Conservation (phyloP, 2,113 vertebrate genomes). For the Thymallus thymallus region DNA sequence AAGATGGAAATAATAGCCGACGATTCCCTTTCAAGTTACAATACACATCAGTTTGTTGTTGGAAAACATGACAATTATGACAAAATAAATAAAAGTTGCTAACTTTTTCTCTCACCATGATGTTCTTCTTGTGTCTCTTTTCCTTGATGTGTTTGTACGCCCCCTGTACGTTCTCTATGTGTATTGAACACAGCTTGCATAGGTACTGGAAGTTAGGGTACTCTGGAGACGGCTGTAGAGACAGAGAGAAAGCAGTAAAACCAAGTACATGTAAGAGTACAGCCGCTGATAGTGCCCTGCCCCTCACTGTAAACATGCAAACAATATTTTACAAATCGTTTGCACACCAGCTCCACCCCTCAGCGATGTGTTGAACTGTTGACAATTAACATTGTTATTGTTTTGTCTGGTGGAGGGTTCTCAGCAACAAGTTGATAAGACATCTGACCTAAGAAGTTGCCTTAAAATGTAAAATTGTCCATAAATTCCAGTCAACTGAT, state of each 20-base stretch:
- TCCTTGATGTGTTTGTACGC: constrained; percentile 99
- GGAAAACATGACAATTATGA: too few relatives aligned
- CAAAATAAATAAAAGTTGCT: background rate
- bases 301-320: constrained; percentile 5
- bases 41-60: too few relatives aligned
- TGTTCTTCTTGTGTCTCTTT: constrained; percentile 98
- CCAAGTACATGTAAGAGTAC: background rate
- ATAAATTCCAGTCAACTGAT: too few relatives aligned
- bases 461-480: too few relatives aligned
- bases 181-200: constrained; percentile 96
- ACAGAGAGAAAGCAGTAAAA: constrained; percentile 39
- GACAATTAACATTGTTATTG: too few relatives aligned
- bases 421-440: too few relatives aligned
- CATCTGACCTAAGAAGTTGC: too few relatives aligned
- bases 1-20: too few relatives aligned
- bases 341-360: too few relatives aligned
- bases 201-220: constrained; percentile 96
- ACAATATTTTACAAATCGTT: background rate
- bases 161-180: constrained; percentile 97
- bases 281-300: background rate
- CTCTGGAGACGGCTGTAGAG: constrained; percentile 87
- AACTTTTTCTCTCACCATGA: constrained; percentile 78
- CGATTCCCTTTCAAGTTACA: too few relatives aligned
- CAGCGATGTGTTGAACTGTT: too few relatives aligned
- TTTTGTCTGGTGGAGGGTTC: too few relatives aligned